Evolutionary conservation across 1,140 invertebrate species (phyloP).

Genomic region (Contarinia nasturtii): DNA sequence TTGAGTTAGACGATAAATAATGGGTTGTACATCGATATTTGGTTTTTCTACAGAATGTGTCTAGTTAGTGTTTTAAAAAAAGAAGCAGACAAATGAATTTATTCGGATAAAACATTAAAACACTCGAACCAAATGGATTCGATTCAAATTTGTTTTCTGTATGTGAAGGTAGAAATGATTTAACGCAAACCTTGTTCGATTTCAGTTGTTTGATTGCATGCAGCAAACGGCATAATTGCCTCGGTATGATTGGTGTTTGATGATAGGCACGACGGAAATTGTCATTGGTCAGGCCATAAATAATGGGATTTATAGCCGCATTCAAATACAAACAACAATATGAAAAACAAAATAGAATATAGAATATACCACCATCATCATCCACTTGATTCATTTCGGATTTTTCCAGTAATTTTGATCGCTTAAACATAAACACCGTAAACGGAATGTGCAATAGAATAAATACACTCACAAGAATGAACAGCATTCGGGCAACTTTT

Average conservation of each 20-base stretch:
- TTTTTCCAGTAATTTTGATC: slow-evolving; percentile 27
- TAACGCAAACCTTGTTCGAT: too few species aligned
- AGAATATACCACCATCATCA: slow-evolving; percentile 23
- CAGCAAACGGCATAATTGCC: too few species aligned
- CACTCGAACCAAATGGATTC: too few species aligned
- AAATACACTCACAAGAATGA: slow-evolving; percentile 44
- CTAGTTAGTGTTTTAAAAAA: too few species aligned
- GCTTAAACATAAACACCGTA: slow-evolving; percentile 40
- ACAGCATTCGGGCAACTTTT: slow-evolving; percentile 45
- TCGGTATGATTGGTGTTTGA: slow-evolving; percentile 8
- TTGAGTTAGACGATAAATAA: too few species aligned
- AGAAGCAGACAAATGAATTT: too few species aligned
- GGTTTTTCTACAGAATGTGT: too few species aligned
- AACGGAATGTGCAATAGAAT: slow-evolving; percentile 47
- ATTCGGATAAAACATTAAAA: too few species aligned
- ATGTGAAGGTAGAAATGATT: too few species aligned
- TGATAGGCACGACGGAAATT: slow-evolving; percentile 38
- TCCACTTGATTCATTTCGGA: slow-evolving; percentile 18
- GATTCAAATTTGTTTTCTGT: too few species aligned
- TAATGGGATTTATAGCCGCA: slow-evolving; percentile 50
- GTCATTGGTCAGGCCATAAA: slow-evolving; percentile 51
- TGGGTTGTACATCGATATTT: too few species aligned
- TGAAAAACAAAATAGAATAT: slow-evolving; percentile 38
- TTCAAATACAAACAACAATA: slow-evolving; percentile 48
- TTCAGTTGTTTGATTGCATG: too few species aligned